A percentile compares a stretch with the other conserved stretches of the same genome.
phyloP scores from a whole-genome alignment of 2,888 invertebrate genomes.

The Lepetodrilus schrolli region DNA sequence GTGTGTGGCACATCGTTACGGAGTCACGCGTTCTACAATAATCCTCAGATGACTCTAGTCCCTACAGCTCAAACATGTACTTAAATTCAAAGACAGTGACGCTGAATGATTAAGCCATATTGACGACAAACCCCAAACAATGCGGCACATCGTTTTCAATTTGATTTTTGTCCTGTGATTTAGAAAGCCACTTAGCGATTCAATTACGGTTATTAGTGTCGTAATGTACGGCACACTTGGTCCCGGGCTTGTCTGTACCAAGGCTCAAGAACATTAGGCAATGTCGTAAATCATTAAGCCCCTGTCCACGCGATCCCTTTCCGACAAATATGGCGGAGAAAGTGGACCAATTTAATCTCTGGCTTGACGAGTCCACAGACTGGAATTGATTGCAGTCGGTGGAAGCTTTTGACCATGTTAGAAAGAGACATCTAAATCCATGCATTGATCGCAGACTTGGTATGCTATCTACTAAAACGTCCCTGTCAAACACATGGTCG shows the following conservation, averaged over 20 bases:
- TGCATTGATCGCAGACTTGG: neutral
- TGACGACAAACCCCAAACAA: neutral
- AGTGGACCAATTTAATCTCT: neutral
- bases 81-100: neutral
- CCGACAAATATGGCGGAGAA: neutral
- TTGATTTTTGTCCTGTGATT: neutral
- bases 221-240: neutral
- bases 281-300: slow-evolving; percentile 10
- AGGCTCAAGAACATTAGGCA: neutral
- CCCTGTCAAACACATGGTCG: slow-evolving; percentile 11
- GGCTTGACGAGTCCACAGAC: neutral
- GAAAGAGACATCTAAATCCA: neutral
- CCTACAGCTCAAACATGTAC: neutral
- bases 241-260: neutral
- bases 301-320: neutral
- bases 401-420: neutral
- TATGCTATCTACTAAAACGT: neutral
- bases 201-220: slow-evolving; percentile 6
- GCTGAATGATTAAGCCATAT: neutral
- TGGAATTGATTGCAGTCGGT: neutral
- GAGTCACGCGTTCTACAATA: neutral
- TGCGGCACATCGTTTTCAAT: neutral
- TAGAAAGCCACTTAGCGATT: slow-evolving; percentile 2
- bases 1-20: neutral
- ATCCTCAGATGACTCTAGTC: neutral